Conservation (phyloP, 2,888 invertebrate genomes). For the Pecten maximus region DNA sequence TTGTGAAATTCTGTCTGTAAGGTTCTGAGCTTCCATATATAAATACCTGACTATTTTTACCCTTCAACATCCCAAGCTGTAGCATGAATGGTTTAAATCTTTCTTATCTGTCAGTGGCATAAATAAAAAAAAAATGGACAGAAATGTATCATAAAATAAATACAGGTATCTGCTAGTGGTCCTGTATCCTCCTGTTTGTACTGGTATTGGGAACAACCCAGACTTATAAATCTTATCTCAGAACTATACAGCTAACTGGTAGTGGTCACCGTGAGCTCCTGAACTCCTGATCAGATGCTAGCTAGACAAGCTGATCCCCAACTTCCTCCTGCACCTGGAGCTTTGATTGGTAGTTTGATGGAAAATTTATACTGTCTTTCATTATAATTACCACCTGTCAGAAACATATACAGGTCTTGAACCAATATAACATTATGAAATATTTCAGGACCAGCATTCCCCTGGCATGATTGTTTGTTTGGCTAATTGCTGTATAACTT, state of each 20-base stretch:
- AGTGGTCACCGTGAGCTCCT: neutral
- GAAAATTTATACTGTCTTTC: neutral
- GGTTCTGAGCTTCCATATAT: slow-evolving; percentile 14
- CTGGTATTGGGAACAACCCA: neutral
- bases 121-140: neutral
- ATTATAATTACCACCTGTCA: neutral
- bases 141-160: neutral
- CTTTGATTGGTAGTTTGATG: neutral
- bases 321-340: neutral
- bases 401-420: neutral
- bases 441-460: neutral
- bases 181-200: neutral
- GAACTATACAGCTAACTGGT: neutral
- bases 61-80: slow-evolving; percentile 5
- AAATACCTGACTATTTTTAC: neutral
- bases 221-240: neutral
- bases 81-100: neutral
- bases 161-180: neutral
- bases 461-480: neutral
- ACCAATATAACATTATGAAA: neutral
- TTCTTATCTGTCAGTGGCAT: slow-evolving; percentile 15
- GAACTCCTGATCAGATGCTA: neutral
- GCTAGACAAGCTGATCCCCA: neutral
- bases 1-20: neutral
- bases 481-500: neutral